phyloP scores from a whole-genome alignment of 2,113 vertebrate genomes.

The Ploceus nigricollis region DNA sequence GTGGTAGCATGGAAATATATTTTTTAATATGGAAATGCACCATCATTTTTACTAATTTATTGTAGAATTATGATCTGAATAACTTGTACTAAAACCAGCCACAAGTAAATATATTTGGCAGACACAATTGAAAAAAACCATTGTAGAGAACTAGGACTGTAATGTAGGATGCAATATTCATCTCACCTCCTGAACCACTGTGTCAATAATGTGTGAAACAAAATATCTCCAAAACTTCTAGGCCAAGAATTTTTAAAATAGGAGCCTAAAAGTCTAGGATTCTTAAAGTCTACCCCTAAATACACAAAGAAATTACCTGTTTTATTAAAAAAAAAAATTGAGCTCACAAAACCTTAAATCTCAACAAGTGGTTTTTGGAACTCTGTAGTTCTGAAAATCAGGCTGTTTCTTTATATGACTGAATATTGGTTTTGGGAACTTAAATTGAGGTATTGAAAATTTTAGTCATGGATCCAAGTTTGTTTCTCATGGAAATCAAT shows the following conservation, averaged over 20 bases:
- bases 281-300: not conserved
- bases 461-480: not conserved
- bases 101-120: not conserved
- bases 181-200: not conserved
- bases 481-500: not conserved
- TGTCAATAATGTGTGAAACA: not conserved
- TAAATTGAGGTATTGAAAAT: not conserved
- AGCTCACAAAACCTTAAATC: not conserved
- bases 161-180: not conserved
- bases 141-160: not conserved
- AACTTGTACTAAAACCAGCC: not conserved
- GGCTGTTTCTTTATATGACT: not conserved
- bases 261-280: not conserved
- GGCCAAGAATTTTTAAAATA: not conserved
- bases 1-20: not conserved
- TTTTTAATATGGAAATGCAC: not conserved
- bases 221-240: not conserved
- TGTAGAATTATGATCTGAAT: not conserved
- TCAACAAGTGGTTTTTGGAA: not conserved
- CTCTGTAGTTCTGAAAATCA: not conserved
- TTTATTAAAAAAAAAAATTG: not conserved
- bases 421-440: not conserved
- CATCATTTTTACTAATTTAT: not conserved
- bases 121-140: not conserved
- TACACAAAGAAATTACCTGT: not conserved